Percentiles rank a stretch among this genome's conserved stretches.
These are phyloP conservation scores for Drosophila rufa DNA, from an alignment of 1,140 invertebrate species.

Conservation along the genomic window DNA sequence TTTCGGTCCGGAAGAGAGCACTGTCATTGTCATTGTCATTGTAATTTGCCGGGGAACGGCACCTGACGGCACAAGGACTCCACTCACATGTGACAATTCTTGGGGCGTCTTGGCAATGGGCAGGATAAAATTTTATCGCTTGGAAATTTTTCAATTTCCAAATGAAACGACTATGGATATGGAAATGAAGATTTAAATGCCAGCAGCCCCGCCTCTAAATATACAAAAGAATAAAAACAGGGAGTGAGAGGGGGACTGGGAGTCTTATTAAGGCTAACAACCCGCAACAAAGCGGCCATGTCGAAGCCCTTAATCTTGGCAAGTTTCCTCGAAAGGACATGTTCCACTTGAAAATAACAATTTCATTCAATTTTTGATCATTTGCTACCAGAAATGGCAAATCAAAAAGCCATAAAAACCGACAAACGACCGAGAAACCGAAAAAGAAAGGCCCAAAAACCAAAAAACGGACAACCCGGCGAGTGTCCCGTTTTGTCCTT, in stretches of 20 bases:
- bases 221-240: not conserved
- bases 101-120: conserved; percentile 30
- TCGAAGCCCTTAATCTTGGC: conserved; percentile 44
- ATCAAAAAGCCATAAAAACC: conserved; percentile 83
- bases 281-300: conserved; percentile 70
- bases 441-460: conserved; percentile 12
- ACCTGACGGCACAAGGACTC: conserved; percentile 33
- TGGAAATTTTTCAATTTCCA: conserved; percentile 79
- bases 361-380: conserved; percentile 84
- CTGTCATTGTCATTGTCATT: conserved; percentile 38
- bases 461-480: conserved; percentile 44
- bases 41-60: conserved; percentile 12
- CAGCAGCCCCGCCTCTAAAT: not conserved
- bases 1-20: conserved; percentile 44
- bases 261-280: conserved; percentile 79
- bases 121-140: conserved; percentile 73
- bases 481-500: conserved; percentile 56
- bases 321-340: conserved; percentile 63
- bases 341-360: conserved; percentile 84
- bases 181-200: conserved; percentile 49
- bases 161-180: conserved; percentile 51
- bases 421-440: conserved; percentile 59
- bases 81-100: conserved; percentile 21
- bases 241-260: conserved; percentile 33
- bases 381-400: conserved; percentile 84